Evolutionary conservation across 2,797 vertebrate species (phyloP).

Genomic region (Poeciliopsis presidionis): DNA sequence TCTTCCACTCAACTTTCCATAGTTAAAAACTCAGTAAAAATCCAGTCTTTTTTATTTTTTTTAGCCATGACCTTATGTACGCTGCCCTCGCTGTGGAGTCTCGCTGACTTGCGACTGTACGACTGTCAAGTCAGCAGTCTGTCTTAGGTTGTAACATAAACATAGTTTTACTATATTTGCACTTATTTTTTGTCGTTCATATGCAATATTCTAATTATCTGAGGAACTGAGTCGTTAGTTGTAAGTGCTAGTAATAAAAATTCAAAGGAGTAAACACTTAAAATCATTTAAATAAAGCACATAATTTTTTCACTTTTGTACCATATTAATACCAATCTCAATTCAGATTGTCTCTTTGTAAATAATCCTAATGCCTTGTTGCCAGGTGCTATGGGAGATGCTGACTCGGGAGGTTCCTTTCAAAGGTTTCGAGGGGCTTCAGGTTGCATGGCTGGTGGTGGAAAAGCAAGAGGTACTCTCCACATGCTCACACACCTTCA

Average conservation of each 20-base stretch:
- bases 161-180: neutral
- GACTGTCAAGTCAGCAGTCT: neutral
- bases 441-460: conserved; percentile 99
- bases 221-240: neutral
- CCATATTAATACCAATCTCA: neutral
- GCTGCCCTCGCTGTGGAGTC: neutral
- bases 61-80: neutral
- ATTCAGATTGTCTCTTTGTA: neutral
- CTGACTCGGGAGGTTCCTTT: conserved; percentile 98
- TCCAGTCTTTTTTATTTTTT: neutral
- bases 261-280: neutral
- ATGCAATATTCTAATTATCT: neutral
- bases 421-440: conserved; percentile 98
- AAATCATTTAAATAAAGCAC: neutral
- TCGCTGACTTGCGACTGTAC: neutral
- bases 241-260: neutral
- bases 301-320: neutral
- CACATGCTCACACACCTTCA: conserved; percentile 10
- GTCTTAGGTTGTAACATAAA: neutral
- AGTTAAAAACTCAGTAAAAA: neutral
- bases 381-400: conserved; percentile 98
- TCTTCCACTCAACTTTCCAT: neutral
- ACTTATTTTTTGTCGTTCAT: neutral
- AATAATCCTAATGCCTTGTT: conserved; percentile 27
- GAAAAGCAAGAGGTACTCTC: conserved; percentile 94